Evolutionary conservation across 2,113 vertebrate genomes (phyloP).

Genomic region (Capricornis sumatraensis): DNA sequence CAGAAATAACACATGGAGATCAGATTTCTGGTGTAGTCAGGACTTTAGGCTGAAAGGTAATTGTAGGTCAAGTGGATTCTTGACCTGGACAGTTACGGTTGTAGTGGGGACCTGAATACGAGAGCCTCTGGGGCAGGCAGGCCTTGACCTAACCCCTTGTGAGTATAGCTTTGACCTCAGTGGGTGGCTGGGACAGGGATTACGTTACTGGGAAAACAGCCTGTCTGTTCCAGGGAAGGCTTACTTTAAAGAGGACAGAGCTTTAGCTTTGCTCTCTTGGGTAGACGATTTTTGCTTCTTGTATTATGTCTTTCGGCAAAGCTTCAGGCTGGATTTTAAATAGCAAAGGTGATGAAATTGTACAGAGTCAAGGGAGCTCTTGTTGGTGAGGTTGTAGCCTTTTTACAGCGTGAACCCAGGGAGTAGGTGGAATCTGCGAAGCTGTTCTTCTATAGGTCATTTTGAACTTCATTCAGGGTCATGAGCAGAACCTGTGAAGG

Average conservation of each 20-base stretch:
- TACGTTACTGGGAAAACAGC: not conserved
- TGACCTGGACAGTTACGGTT: not conserved
- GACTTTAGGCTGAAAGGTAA: slow-evolving; percentile 32
- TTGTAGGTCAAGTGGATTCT: slow-evolving; percentile 6
- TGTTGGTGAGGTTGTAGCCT: not conserved
- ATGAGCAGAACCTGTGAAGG: not conserved
- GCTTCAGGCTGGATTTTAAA: not conserved
- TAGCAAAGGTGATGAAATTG: not conserved
- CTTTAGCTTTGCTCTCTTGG: not conserved
- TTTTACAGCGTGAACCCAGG: not conserved
- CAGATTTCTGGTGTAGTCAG: slow-evolving; percentile 1
- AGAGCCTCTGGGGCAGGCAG: slow-evolving; percentile 18
- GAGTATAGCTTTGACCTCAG: slow-evolving; percentile 46
- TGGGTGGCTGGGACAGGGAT: slow-evolving; percentile 24
- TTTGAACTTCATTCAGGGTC: not conserved
- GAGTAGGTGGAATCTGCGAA: not conserved
- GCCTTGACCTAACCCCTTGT: slow-evolving; percentile 19
- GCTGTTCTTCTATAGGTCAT: not conserved
- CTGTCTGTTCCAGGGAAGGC: not conserved
- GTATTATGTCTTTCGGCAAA: not conserved
- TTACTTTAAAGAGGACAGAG: not conserved
- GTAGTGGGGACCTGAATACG: slow-evolving; percentile 11
- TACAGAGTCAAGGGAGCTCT: not conserved
- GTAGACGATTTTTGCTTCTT: not conserved
- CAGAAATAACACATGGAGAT: not conserved